A percentile compares a stretch with the other conserved stretches of the same genome.
Conservation (phyloP, 2,888 invertebrate species). For the Nymphalis c-album region DNA sequence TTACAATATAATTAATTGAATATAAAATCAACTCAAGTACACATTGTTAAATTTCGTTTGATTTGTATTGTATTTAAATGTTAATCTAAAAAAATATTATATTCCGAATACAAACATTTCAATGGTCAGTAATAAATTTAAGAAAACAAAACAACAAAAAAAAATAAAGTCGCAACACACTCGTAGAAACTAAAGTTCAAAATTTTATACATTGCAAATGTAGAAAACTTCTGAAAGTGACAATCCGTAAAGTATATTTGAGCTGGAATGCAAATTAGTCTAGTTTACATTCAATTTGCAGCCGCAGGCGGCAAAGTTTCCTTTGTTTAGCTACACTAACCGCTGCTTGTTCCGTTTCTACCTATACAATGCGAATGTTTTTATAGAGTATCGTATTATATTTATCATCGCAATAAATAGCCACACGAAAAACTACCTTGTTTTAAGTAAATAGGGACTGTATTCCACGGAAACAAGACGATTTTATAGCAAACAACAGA, state of each 20-base stretch:
- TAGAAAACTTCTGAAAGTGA: slow-evolving; percentile 35
- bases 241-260: slow-evolving; percentile 31
- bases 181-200: background rate
- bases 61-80: no score
- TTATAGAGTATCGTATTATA: slow-evolving; percentile 29
- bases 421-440: background rate
- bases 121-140: no score
- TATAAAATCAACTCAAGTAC: no score
- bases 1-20: no score
- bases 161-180: background rate
- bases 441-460: background rate
- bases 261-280: slow-evolving; percentile 55
- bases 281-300: slow-evolving; percentile 63
- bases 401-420: slow-evolving; percentile 22
- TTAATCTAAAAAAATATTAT: no score
- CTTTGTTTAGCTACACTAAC: slow-evolving; percentile 48
- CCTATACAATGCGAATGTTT: slow-evolving; percentile 31
- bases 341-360: slow-evolving; percentile 43
- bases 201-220: slow-evolving; percentile 1
- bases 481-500: slow-evolving; percentile 10
- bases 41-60: no score
- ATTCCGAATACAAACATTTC: no score
- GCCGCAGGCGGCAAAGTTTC: slow-evolving; percentile 51
- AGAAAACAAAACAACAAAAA: no score
- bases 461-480: background rate